Conservation (phyloP, 2,797 vertebrate species). For the Huso huso region DNA sequence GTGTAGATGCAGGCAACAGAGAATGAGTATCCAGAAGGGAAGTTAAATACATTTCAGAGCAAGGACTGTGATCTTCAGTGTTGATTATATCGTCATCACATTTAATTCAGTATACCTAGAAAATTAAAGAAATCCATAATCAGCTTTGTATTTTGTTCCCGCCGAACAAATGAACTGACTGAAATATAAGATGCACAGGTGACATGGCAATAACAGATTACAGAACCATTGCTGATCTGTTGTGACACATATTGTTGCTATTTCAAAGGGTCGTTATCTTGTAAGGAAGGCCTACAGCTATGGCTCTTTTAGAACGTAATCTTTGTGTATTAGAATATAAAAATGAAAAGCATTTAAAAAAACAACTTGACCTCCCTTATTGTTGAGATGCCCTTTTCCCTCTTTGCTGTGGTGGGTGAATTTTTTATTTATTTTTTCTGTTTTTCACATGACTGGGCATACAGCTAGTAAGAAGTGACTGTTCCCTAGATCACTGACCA, state of each 20-base stretch:
- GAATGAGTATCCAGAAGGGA: too few species aligned
- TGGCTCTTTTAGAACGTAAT: background rate
- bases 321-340: background rate
- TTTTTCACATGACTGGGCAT: background rate
- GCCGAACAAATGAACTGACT: too few species aligned
- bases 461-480: background rate
- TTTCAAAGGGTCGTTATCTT: background rate
- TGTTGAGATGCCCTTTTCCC: background rate
- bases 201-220: background rate
- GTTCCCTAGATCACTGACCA: background rate
- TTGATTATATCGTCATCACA: too few species aligned
- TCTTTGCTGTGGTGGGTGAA: background rate
- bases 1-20: too few species aligned
- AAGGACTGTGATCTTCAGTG: too few species aligned
- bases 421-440: background rate
- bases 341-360: background rate
- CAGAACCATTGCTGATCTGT: background rate
- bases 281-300: background rate
- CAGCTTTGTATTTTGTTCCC: too few species aligned
- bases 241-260: background rate
- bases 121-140: too few species aligned
- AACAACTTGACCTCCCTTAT: background rate
- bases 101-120: too few species aligned
- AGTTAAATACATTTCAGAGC: too few species aligned
- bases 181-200: background rate